Evolutionary conservation across 2,888 invertebrate species (phyloP).

Genomic region (Tipula unca): DNA sequence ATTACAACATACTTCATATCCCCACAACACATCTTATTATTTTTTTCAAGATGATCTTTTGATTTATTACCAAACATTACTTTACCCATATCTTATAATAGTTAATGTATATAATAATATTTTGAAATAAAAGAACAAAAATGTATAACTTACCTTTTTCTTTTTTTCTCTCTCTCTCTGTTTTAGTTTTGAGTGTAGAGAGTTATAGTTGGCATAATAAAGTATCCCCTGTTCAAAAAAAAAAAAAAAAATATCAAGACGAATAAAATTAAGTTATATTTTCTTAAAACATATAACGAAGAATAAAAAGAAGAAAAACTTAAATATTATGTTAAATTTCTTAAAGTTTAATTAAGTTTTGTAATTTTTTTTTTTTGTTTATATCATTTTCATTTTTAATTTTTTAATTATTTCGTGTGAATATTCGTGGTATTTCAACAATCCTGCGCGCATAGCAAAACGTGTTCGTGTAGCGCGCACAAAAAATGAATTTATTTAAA

Average conservation of each 20-base stretch:
- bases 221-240: background rate
- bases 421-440: background rate
- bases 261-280: background rate
- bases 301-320: background rate
- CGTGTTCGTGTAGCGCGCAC: background rate
- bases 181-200: background rate
- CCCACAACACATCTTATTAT: background rate
- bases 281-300: background rate
- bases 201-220: background rate
- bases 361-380: background rate
- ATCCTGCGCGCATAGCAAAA: background rate
- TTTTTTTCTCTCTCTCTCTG: background rate
- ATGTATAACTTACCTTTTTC: background rate
- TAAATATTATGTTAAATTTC: background rate
- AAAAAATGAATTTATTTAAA: background rate
- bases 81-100: background rate
- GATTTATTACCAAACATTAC: constrained; percentile 8
- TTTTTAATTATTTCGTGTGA: background rate
- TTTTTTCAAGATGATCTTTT: background rate
- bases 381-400: background rate
- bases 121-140: background rate
- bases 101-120: background rate
- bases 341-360: constrained; percentile 9
- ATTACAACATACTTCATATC: background rate
- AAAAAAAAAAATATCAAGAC: background rate